phyloP scores from a whole-genome alignment of 2,888 invertebrate genomes.

The Incurvaria masculella region DNA sequence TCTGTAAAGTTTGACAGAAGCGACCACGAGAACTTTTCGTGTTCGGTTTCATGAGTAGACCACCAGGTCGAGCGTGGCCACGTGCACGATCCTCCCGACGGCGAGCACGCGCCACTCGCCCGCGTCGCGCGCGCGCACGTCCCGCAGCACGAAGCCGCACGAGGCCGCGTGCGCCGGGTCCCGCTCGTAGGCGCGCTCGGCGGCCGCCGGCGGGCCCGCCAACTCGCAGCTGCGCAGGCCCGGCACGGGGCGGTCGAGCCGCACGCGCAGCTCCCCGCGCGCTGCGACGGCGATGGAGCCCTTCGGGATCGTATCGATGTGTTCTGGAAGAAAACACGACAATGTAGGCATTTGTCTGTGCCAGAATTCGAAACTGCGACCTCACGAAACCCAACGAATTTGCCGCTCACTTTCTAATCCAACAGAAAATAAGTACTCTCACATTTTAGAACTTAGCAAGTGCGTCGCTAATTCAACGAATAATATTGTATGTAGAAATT shows the following conservation, averaged over 20 bases:
- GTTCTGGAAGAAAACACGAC: conserved; percentile 26
- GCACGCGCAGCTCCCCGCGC: conserved; percentile 19
- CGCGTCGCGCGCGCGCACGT: conserved; percentile 27
- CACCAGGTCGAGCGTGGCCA: conserved; percentile 15
- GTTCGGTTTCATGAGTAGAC: no score
- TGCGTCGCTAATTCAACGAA: no score
- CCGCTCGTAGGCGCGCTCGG: conserved; percentile 31
- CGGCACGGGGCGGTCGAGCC: conserved; percentile 28
- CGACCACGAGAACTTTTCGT: no score
- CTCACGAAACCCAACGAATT: no score
- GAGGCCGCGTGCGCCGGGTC: conserved; percentile 18
- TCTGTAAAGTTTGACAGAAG: no score
- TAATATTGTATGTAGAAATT: no score
- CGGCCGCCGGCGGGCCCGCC: conserved; percentile 24
- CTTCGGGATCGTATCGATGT: conserved; percentile 19
- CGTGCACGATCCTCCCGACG: conserved; percentile 32
- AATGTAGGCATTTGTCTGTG: no score
- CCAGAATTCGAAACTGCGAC: no score
- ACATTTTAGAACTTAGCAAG: no score
- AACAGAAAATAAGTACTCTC: no score
- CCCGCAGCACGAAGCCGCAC: conserved; percentile 30
- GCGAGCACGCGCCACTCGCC: conserved; percentile 35
- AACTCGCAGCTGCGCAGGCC: conserved; percentile 32
- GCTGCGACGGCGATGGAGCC: conserved; percentile 10
- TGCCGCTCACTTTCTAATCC: no score